Conservation (phyloP, 92 coral and sea anemone genomes). For the Scolanthus callimorphus region DNA sequence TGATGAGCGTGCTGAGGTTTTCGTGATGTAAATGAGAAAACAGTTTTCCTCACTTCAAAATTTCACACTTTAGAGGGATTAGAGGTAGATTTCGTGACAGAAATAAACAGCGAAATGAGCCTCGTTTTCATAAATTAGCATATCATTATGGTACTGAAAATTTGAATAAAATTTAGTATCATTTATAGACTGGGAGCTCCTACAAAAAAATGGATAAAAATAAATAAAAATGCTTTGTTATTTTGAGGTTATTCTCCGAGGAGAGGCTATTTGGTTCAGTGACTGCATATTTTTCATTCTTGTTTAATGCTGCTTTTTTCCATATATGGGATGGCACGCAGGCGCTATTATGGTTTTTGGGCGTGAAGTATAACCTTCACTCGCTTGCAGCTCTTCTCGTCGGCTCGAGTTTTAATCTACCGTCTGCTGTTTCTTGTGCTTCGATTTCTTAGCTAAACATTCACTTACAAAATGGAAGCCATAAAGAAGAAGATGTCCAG, state of each 20-base stretch:
- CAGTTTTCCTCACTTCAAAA: neutral
- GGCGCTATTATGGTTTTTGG: conserved; percentile 59
- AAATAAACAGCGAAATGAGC: neutral
- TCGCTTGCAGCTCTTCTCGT: conserved; percentile 22
- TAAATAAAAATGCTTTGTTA: neutral
- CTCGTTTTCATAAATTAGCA: neutral
- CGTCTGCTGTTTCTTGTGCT: conserved; percentile 28
- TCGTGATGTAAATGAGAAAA: neutral
- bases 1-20: no score
- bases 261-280: neutral
- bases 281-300: conserved; percentile 8
- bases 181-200: neutral
- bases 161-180: neutral
- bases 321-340: conserved; percentile 91
- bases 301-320: conserved; percentile 28
- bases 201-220: neutral
- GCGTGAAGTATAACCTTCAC: conserved; percentile 47
- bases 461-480: conserved; percentile 84
- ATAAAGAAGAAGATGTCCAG: conserved; percentile 97
- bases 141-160: neutral
- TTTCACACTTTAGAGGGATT: no score
- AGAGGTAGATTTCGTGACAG: neutral
- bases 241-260: neutral
- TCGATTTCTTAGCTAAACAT: conserved; percentile 15
- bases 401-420: neutral